Percentiles rank a stretch among this genome's conserved stretches.
Evolutionary conservation across 2,888 invertebrate species (phyloP).

Genomic region (Eledona agricola): DNA sequence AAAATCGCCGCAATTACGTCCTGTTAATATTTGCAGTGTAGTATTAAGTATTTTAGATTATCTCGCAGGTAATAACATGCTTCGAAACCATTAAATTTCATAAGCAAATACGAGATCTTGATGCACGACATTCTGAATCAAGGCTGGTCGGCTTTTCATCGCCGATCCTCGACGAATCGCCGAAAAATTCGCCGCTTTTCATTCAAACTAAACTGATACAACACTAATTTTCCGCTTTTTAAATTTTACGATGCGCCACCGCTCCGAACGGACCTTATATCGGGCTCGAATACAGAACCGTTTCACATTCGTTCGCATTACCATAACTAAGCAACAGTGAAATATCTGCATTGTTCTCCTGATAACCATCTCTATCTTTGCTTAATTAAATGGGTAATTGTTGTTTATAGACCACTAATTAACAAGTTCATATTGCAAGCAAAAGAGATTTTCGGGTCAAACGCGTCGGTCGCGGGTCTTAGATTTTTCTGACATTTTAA

Average conservation of each 20-base stretch:
- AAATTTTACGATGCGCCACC: constrained; percentile 45
- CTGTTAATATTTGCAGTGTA: constrained; percentile 55
- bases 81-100: constrained; percentile 60
- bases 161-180: constrained; percentile 28
- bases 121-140: constrained; percentile 60
- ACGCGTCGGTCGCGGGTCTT: background rate
- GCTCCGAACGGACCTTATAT: constrained; percentile 36
- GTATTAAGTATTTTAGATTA: constrained; percentile 57
- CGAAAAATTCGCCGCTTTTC: constrained; percentile 29
- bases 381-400: constrained; percentile 58
- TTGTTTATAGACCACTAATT: constrained; percentile 49
- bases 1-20: constrained; percentile 56
- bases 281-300: constrained; percentile 20
- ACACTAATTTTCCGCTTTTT: constrained; percentile 58
- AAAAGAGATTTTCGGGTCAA: background rate
- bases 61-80: constrained; percentile 59
- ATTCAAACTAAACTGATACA: constrained; percentile 46
- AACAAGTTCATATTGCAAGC: no score
- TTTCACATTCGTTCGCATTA: constrained; percentile 49
- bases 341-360: constrained; percentile 58
- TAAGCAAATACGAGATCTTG: constrained; percentile 60
- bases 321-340: constrained; percentile 60
- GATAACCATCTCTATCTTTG: constrained; percentile 56
- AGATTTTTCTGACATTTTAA: no score
- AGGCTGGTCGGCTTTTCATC: constrained; percentile 46